Conservation (phyloP, 2,113 vertebrate genomes). For the Upupa epops region DNA sequence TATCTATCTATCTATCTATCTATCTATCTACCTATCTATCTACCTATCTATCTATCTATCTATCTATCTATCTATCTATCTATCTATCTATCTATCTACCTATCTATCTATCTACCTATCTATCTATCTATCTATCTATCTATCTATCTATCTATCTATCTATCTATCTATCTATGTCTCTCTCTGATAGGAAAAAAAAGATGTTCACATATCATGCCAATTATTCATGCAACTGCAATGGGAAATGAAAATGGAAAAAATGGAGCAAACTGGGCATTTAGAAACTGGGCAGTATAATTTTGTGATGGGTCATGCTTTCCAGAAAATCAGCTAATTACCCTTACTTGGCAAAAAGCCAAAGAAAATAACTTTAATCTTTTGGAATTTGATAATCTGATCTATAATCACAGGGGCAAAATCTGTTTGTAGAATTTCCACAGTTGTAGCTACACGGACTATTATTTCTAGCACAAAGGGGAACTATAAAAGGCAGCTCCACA, state of each 20-base stretch:
- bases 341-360: background rate
- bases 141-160: too few relatives aligned
- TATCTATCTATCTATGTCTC: too few relatives aligned
- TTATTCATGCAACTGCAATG: background rate
- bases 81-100: too few relatives aligned
- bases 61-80: too few relatives aligned
- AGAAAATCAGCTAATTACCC: slow-evolving; percentile 28
- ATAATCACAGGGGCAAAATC: slow-evolving; percentile 24
- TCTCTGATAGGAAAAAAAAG: too few relatives aligned
- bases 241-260: background rate
- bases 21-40: too few relatives aligned
- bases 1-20: too few relatives aligned
- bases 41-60: too few relatives aligned
- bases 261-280: background rate
- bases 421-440: background rate
- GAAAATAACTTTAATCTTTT: slow-evolving; percentile 34
- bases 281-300: background rate
- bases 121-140: too few relatives aligned
- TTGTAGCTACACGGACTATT: background rate
- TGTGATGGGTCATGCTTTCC: background rate
- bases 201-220: background rate
- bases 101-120: too few relatives aligned
- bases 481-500: slow-evolving; percentile 14
- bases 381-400: slow-evolving; percentile 41
- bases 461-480: background rate